These are phyloP conservation scores for Clarias magur DNA, from an alignment of 2,113 vertebrate species.

Conservation along the genomic window DNA sequence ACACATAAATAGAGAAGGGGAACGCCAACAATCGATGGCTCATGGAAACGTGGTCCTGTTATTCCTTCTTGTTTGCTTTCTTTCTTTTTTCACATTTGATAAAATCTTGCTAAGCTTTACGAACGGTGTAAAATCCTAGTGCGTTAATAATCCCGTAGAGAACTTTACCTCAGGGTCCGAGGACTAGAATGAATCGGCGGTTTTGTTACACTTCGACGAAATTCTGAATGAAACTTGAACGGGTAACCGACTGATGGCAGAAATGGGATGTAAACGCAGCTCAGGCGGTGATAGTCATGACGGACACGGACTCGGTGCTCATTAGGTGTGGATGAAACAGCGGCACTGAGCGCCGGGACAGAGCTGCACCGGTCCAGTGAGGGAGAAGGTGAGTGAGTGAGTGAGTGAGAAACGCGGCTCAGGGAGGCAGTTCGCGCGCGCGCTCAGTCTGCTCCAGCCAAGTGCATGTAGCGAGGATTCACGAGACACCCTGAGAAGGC, in stretches of 20 bases:
- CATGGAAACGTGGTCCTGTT: neutral
- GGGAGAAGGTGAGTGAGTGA: constrained; percentile 1
- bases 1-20: constrained; percentile 6
- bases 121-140: neutral
- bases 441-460: neutral
- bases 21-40: neutral
- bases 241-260: neutral
- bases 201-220: neutral
- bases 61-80: neutral
- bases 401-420: neutral
- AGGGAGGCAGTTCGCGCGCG: neutral
- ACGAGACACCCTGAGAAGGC: neutral
- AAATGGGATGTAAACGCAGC: neutral
- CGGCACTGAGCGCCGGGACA: neutral
- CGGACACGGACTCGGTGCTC: neutral
- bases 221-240: neutral
- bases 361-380: neutral
- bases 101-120: too few relatives aligned
- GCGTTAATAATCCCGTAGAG: neutral
- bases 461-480: neutral
- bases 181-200: constrained; percentile 1
- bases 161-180: neutral
- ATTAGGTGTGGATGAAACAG: constrained; percentile 33
- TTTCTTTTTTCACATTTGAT: neutral
- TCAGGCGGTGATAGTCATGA: constrained; percentile 1